Conservation (phyloP, 2,113 vertebrate species). For the Oryzias curvinotus region DNA sequence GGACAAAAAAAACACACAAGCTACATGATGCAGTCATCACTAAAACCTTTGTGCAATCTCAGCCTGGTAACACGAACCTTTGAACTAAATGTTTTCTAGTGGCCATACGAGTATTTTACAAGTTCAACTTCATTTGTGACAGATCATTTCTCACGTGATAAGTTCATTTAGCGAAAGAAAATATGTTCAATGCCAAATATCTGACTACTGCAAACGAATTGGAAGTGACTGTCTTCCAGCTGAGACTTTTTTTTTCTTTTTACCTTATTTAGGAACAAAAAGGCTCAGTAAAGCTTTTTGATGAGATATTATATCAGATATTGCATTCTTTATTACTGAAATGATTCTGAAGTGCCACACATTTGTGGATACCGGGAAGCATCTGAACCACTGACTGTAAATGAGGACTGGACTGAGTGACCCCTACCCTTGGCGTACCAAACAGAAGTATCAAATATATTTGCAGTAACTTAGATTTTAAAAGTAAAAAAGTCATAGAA, state of each 20-base stretch:
- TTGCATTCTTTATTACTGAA: too few relatives aligned
- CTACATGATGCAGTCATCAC: slow-evolving; percentile 49
- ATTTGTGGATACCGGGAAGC: too few relatives aligned
- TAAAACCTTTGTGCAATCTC: slow-evolving; percentile 22
- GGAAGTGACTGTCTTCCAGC: slow-evolving; percentile 2
- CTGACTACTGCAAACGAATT: slow-evolving; percentile 23
- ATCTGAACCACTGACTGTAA: too few relatives aligned
- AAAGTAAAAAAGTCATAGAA: too few relatives aligned
- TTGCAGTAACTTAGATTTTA: too few relatives aligned
- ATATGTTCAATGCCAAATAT: slow-evolving; percentile 67
- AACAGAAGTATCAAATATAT: too few relatives aligned
- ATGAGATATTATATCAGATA: too few relatives aligned
- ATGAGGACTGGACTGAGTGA: too few relatives aligned
- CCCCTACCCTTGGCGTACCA: too few relatives aligned
- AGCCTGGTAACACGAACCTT: slow-evolving; percentile 20
- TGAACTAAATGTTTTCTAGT: slow-evolving; percentile 29
- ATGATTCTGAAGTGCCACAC: too few relatives aligned
- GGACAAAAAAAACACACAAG: slow-evolving; percentile 1
- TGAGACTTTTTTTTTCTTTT: slow-evolving; percentile 13
- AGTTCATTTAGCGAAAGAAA: slow-evolving; percentile 46
- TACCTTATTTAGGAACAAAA: too few relatives aligned
- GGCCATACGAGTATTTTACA: slow-evolving; percentile 20
- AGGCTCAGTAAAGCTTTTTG: too few relatives aligned
- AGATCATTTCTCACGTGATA: slow-evolving; percentile 19
- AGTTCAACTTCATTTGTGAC: slow-evolving; percentile 4